Evolutionary conservation across 2,888 invertebrate genomes (phyloP).

Genomic region (Sepiola atlantica): DNA sequence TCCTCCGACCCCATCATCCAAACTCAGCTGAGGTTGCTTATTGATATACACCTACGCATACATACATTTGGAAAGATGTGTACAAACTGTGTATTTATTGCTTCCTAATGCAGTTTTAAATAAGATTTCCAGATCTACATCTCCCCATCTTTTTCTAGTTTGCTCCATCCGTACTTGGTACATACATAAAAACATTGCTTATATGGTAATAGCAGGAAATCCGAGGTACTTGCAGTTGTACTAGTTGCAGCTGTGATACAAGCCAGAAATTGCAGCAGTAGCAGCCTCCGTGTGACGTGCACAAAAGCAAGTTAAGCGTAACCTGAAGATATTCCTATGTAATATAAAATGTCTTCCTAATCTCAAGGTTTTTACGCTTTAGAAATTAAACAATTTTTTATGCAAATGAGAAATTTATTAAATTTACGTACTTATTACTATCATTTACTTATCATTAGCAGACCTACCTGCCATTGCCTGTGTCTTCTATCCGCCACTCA

Average conservation of each 20-base stretch:
- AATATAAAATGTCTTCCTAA: not conserved
- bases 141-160: not conserved
- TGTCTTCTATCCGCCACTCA: no score
- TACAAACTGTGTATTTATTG: not conserved
- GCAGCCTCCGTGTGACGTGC: not conserved
- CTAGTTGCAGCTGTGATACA: not conserved
- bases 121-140: not conserved
- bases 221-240: not conserved
- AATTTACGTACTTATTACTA: no score
- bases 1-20: not conserved
- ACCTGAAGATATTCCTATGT: not conserved
- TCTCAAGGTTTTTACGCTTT: not conserved
- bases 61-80: not conserved
- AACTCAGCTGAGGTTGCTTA: not conserved
- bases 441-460: no score
- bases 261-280: not conserved
- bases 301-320: not conserved
- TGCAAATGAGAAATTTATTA: no score
- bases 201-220: not conserved
- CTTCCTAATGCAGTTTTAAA: not conserved
- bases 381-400: not conserved
- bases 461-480: no score
- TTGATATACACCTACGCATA: not conserved
- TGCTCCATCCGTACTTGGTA: not conserved
- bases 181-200: not conserved